Conservation (phyloP, 2,888 invertebrate species). For the Salpingus planirostris region DNA sequence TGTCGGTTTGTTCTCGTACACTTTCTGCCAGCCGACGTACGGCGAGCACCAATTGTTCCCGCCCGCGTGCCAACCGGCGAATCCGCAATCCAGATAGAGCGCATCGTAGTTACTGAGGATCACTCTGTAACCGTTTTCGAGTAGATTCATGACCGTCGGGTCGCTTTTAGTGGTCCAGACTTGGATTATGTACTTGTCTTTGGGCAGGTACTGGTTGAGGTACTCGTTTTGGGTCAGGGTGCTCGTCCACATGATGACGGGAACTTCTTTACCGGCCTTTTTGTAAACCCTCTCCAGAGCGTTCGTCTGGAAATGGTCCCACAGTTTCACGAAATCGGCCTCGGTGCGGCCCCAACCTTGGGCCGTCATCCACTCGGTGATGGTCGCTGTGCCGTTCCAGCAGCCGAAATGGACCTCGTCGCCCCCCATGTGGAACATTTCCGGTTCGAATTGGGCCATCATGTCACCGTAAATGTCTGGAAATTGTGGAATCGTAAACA, state of each 20-base stretch:
- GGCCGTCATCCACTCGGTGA: slow-evolving; percentile 59
- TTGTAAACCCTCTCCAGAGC: slow-evolving; percentile 52
- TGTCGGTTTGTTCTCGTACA: slow-evolving; percentile 68
- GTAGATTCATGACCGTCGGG: slow-evolving; percentile 53
- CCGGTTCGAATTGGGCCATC: slow-evolving; percentile 60
- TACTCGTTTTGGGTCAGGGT: slow-evolving; percentile 59
- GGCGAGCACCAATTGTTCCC: slow-evolving; percentile 89
- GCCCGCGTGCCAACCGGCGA: slow-evolving; percentile 69
- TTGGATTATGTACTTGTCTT: slow-evolving; percentile 71
- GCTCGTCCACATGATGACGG: slow-evolving; percentile 74
- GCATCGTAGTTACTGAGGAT: slow-evolving; percentile 85
- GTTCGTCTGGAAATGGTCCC: slow-evolving; percentile 67
- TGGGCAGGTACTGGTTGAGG: slow-evolving; percentile 57
- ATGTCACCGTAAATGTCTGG: slow-evolving; percentile 66
- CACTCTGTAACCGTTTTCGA: slow-evolving; percentile 62
- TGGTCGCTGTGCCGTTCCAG: slow-evolving; percentile 65
- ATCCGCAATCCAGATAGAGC: slow-evolving; percentile 79
- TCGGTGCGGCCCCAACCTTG: slow-evolving; percentile 49
- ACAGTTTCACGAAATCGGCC: slow-evolving; percentile 56
- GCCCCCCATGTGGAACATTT: slow-evolving; percentile 84
- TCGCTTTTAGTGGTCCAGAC: slow-evolving; percentile 69
- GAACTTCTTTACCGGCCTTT: slow-evolving; percentile 46
- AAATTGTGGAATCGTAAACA: no score
- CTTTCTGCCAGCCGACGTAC: slow-evolving; percentile 82
- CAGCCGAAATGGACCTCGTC: slow-evolving; percentile 65